Percentiles rank a stretch among this genome's conserved stretches.
These are phyloP conservation scores for Gymnocheta viridis DNA, from an alignment of 2,888 invertebrate species.

Conservation along the genomic window DNA sequence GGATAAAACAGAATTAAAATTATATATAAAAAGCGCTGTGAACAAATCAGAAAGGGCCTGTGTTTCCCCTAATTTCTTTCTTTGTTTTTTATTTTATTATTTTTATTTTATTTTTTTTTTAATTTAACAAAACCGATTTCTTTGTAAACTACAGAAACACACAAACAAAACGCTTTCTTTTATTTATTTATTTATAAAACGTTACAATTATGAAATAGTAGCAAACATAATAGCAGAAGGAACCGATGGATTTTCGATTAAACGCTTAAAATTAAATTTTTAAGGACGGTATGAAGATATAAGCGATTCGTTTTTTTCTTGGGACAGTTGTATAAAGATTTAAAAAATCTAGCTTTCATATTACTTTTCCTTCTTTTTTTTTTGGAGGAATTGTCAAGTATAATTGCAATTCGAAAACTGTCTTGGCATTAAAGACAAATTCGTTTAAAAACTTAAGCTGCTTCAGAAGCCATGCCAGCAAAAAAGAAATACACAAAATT, in stretches of 20 bases:
- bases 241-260: constrained; percentile 8
- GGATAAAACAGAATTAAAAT: background rate
- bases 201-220: constrained; percentile 34
- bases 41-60: constrained; percentile 40
- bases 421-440: no score
- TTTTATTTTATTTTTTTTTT: background rate
- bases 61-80: background rate
- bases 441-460: no score
- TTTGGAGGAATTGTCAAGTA: no score
- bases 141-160: constrained; percentile 19
- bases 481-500: no score
- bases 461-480: no score
- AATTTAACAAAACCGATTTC: background rate
- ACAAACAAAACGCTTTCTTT: constrained; percentile 35
- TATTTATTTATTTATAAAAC: constrained; percentile 43
- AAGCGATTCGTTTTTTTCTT: background rate
- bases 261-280: background rate
- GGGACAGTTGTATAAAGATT: no score
- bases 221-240: constrained; percentile 14
- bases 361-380: no score
- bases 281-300: background rate
- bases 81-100: background rate
- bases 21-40: constrained; percentile 40
- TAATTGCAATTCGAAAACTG: no score
- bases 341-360: no score